A percentile compares a stretch with the other conserved stretches of the same genome.
Conservation (phyloP, 2,797 vertebrate genomes). For the Masticophis lateralis region DNA sequence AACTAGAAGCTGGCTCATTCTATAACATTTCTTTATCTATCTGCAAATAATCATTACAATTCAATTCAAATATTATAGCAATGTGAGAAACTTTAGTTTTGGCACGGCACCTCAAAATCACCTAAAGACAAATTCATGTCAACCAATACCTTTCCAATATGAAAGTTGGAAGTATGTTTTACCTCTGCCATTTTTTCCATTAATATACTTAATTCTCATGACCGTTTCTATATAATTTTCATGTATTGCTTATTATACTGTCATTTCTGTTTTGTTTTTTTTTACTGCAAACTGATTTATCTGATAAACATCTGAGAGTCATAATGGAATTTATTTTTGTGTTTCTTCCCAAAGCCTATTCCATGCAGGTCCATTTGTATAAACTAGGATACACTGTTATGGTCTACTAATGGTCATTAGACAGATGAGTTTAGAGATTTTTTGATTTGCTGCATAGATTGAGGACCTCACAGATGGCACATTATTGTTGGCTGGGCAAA, state of each 20-base stretch:
- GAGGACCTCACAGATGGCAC: neutral
- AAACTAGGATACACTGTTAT: neutral
- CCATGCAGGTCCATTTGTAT: neutral
- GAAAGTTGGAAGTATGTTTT: neutral
- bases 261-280: neutral
- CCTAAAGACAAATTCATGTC: neutral
- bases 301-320: neutral
- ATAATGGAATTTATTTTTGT: neutral
- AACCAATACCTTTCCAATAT: neutral
- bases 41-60: neutral
- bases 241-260: neutral
- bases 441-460: neutral
- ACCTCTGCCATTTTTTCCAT: neutral
- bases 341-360: neutral
- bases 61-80: neutral
- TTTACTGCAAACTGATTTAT: neutral
- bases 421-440: neutral
- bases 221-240: neutral
- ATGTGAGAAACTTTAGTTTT: neutral
- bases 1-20: neutral
- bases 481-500: neutral
- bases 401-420: neutral
- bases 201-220: neutral
- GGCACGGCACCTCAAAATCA: neutral
- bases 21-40: neutral